Percentiles rank a stretch among this genome's conserved stretches.
Conservation (phyloP, 2,113 vertebrate genomes). For the Chionodraco myersi region DNA sequence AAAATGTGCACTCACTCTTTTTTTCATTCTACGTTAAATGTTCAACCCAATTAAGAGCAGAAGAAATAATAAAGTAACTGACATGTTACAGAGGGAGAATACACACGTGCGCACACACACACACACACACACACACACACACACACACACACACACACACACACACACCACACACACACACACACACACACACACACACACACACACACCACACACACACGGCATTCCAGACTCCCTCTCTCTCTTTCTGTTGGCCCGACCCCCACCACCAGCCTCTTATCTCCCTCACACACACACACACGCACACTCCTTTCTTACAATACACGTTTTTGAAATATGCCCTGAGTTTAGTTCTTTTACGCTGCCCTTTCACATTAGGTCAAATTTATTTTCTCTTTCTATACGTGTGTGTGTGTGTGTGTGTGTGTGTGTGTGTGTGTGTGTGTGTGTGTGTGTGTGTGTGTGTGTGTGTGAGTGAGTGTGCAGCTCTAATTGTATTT, state of each 20-base stretch:
- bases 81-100: conserved; percentile 8
- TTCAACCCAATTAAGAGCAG: conserved; percentile 21
- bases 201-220: background rate
- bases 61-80: background rate
- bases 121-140: too few species aligned
- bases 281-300: too few species aligned
- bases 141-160: background rate
- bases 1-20: too few species aligned
- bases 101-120: background rate
- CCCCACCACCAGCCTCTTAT: background rate
- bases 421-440: too few species aligned
- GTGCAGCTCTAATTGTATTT: conserved; percentile 17
- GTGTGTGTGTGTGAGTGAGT: conserved; percentile 14
- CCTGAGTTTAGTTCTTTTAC: conserved; percentile 42
- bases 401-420: too few species aligned
- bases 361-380: conserved; percentile 42
- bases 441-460: background rate
- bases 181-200: too few species aligned
- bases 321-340: conserved; percentile 17
- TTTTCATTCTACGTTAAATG: background rate
- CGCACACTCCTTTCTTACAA: too few species aligned
- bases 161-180: background rate
- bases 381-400: background rate
- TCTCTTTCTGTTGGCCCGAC: background rate
- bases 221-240: conserved; percentile 7